Evolutionary conservation across 2,113 vertebrate genomes (phyloP), one percentile per base, ranked within the genome.

Genomic region (Protobothrops flavoviridis): DNA sequence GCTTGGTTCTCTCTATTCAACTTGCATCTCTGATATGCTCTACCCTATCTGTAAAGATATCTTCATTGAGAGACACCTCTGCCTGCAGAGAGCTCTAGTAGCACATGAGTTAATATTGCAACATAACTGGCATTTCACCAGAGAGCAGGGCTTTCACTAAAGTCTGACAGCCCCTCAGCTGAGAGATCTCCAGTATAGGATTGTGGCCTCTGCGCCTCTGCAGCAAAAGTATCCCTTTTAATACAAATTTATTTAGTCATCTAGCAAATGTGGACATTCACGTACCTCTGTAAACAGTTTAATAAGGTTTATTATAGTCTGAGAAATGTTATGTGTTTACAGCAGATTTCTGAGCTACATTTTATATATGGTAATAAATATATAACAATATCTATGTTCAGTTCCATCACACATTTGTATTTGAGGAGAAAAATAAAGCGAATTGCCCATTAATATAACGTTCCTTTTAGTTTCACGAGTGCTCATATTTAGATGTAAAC

Each of bases 401-500:
- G 94, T 95, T 97, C 95, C 96, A 97, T 97, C 95, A 93, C 95
- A 96, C 93, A 94, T 95, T 95, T 95, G 94, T 93, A 93, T 93
- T 90, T 87, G 45, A 90, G 57, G 93, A 45, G 91, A 90, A 93
- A 90, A 85, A 90, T 92, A 92, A 94, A 97, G 96, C 91, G 56
- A 94, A 97, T 95, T 96, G 96, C 95, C 48, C 92, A 91, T 96
- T 96, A 97, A 95, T 96, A 97, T 96, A 96, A 95, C 85, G 96
- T 97, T 97, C 89, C 69, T 91, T 95, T 86, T 95, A 95, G 94
- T 96, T 98, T 99, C 97, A 99, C 97, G 98, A 98, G 96, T 99
- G 98, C 95, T 98, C 98, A 96, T 98, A 98, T 97, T 98, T 97
- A 96, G 98, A 97, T 93, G 98, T 97, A 95, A 99, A 98, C 97